phyloP scores from a whole-genome alignment of 2,888 invertebrate species.

The Agonopterix heracliana region DNA sequence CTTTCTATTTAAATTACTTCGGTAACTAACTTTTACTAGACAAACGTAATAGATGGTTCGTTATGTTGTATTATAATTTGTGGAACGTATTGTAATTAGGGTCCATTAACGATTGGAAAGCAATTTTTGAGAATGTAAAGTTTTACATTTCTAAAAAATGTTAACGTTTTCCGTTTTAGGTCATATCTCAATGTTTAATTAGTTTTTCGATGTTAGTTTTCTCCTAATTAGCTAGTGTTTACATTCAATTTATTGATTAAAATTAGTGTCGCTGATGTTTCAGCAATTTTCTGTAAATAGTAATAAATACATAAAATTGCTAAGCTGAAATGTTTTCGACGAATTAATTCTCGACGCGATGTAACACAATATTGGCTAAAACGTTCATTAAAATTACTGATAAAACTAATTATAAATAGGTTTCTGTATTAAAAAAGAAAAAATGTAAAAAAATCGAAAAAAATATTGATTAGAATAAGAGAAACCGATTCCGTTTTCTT shows the following conservation, averaged over 20 bases:
- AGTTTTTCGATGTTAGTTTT: constrained; percentile 61
- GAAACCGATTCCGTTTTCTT: constrained; percentile 33
- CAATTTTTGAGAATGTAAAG: not conserved
- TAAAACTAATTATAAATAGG: constrained; percentile 49
- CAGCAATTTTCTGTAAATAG: constrained; percentile 27
- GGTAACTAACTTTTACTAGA: constrained; percentile 34
- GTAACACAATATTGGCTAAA: constrained; percentile 36
- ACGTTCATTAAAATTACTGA: constrained; percentile 45
- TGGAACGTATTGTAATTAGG: constrained; percentile 7
- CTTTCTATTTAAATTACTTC: constrained; percentile 15
- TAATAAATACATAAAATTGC: constrained; percentile 4
- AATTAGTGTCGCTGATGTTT: constrained; percentile 20
- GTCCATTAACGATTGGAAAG: constrained; percentile 6
- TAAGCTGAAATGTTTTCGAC: constrained; percentile 15
- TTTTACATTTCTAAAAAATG: not conserved
- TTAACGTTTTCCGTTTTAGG: not conserved
- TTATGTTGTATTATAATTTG: constrained; percentile 7
- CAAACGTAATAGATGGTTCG: constrained; percentile 8
- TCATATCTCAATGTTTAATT: constrained; percentile 25
- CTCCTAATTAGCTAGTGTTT: constrained; percentile 52
- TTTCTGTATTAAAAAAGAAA: constrained; percentile 52
- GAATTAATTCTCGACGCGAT: constrained; percentile 17
- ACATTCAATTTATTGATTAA: constrained; percentile 31
- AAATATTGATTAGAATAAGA: constrained; percentile 38
- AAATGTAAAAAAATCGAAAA: constrained; percentile 38